Percentiles rank a stretch among this genome's conserved stretches.
Conservation (phyloP, 1,140 invertebrate species). For the Apis dorsata region DNA sequence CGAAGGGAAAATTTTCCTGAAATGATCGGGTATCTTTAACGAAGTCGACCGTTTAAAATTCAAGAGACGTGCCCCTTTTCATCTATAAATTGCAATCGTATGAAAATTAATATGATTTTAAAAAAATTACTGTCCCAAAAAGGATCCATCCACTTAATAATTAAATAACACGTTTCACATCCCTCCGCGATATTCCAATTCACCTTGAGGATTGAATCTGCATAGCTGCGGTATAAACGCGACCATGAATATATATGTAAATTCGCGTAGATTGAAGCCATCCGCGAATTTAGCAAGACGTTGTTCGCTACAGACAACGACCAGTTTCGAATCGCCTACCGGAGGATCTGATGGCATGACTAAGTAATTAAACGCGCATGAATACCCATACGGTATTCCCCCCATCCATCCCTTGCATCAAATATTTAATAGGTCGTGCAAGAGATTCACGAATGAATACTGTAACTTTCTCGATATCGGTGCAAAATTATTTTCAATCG, state of each 20-base stretch:
- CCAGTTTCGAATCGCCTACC: slow-evolving; percentile 9
- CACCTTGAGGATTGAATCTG: not conserved
- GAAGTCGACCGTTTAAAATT: not conserved
- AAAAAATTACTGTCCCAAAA: not conserved
- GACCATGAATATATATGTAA: slow-evolving; percentile 26
- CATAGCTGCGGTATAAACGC: not conserved
- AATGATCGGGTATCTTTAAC: not conserved
- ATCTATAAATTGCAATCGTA: not conserved
- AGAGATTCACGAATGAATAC: not conserved
- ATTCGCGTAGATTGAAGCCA: slow-evolving; percentile 13
- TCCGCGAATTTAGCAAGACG: slow-evolving; percentile 23
- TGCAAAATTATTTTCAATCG: not conserved
- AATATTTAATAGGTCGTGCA: not conserved
- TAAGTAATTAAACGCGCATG: slow-evolving; percentile 46
- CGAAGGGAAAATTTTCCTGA: not conserved
- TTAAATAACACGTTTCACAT: not conserved
- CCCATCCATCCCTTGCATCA: not conserved
- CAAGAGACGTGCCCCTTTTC: not conserved
- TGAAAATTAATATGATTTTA: too few species aligned
- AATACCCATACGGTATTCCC: slow-evolving; percentile 34
- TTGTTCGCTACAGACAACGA: slow-evolving; percentile 19
- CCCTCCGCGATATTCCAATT: not conserved
- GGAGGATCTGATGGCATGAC: slow-evolving; percentile 15
- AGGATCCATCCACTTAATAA: not conserved
- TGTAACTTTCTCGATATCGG: not conserved